Base-by-base conservation (phyloP, 2,113 vertebrate genomes). In the Herpetotheres cachinnans region DNA sequence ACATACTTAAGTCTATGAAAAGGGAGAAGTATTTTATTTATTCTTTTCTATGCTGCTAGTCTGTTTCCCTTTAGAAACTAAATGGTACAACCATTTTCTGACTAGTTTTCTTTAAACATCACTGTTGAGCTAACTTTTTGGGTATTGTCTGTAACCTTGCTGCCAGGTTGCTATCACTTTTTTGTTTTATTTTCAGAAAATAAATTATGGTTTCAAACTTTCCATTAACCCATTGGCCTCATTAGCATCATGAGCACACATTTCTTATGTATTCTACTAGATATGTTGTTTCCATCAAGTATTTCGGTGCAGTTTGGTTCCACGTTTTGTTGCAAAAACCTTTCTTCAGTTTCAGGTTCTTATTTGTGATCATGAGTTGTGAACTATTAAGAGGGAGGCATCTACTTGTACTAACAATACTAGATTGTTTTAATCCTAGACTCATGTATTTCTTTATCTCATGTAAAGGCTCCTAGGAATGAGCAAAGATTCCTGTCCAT, bases 201-300 rank as follows among this genome's bases (percentile, higher is more conserved):
- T 2, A 49, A 73, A 70, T 26, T 6, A 47, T 22, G 1, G 5
- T 49, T 95, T 90, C 21, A 74, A 49, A 34, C 38, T 78, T 89
- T 52, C 71, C n/a, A 10, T 77, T 74, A 62, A 76, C n/a, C 3
- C 8, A 7, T 55, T 38, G 7, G 2, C 21, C 18, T 56, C 34
- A 83, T 89, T 15, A 1, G 0, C 44, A 49, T 50, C 2, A 26
- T 6, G 2, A 42, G 16, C 18, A 67, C 44, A 65, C 6, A 34
- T 67, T 67, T 83, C 32, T 42, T 55, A 22, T 8, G 2, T 42
- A 24, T 59, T 55, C 36, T 63, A 19, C 24, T 50, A 30, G 8
- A 19, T 72, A 40, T 2, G 3, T 18, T 86, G n/a, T 44, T 59
- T 65, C 36, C 6, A 19, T 50, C 13, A n/a, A 70, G 8, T 46